A percentile compares a stretch with the other conserved stretches of the same genome.
These are phyloP conservation scores for Drymodes brunneopygia DNA, from an alignment of 2,113 vertebrate species.

Conservation along the genomic window DNA sequence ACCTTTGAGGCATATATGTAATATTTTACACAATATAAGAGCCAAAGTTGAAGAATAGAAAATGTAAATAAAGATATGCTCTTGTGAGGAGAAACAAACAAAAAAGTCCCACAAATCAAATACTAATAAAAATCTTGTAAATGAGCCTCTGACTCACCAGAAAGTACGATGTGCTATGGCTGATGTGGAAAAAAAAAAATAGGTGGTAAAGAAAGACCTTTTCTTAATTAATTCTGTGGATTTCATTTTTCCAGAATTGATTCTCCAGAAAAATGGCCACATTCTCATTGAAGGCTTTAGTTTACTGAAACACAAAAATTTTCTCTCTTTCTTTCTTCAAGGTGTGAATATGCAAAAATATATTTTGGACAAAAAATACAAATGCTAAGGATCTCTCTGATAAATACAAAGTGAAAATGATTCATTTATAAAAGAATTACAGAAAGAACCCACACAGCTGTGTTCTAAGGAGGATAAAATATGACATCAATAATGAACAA, in stretches of 20 bases:
- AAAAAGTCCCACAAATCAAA: background rate
- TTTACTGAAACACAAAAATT: background rate
- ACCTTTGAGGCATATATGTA: rapidly evolving
- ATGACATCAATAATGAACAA: background rate
- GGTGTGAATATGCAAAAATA: background rate
- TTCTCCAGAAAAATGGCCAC: background rate
- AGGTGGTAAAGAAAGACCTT: background rate
- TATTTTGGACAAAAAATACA: background rate
- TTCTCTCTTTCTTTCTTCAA: background rate
- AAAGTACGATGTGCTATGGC: background rate
- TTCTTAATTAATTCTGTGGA: background rate
- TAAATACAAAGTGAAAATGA: background rate
- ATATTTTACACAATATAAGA: background rate
- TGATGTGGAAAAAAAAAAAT: background rate
- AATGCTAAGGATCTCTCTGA: background rate
- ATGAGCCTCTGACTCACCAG: background rate
- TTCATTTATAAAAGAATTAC: background rate
- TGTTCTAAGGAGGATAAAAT: background rate
- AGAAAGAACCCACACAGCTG: background rate
- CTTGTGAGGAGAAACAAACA: rapidly evolving
- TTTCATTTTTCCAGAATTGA: background rate
- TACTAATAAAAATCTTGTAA: background rate
- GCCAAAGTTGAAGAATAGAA: background rate
- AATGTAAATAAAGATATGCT: background rate
- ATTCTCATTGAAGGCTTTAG: background rate